Evolutionary conservation across 2,113 vertebrate species (phyloP).

Genomic region (Pomatostomus ruficeps): DNA sequence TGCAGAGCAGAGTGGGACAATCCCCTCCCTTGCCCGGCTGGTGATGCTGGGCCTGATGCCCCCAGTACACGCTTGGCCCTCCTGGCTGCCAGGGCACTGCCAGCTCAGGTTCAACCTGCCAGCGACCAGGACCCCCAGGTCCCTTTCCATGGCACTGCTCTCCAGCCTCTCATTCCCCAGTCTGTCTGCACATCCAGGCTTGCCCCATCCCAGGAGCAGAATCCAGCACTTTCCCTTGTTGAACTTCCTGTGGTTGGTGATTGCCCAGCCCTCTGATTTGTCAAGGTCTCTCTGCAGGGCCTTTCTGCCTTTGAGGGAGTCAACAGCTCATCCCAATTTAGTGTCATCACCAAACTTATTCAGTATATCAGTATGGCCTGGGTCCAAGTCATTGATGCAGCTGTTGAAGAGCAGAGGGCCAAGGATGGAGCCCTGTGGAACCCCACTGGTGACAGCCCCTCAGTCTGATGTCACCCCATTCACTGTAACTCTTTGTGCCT

Average conservation of each 20-base stretch:
- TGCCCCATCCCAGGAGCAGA: background rate
- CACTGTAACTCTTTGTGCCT: background rate
- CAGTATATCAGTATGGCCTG: background rate
- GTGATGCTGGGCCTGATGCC: background rate
- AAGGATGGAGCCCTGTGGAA: background rate
- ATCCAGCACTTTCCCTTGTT: background rate
- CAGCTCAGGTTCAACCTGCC: background rate
- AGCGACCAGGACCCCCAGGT: accelerated
- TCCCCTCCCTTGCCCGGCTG: accelerated
- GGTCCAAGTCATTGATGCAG: background rate
- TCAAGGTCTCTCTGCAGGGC: background rate
- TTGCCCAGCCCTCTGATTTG: background rate
- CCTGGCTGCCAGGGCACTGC: background rate
- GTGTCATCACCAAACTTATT: background rate
- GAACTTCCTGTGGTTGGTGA: background rate
- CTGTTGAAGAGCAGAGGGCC: background rate
- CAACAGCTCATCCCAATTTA: background rate
- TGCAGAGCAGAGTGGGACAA: background rate
- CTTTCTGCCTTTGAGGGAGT: background rate
- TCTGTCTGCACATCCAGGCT: accelerated
- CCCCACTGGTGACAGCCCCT: background rate
- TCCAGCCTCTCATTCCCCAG: background rate
- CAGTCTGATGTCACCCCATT: background rate
- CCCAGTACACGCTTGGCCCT: background rate
- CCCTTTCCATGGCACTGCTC: accelerated